Conservation (phyloP, 2,888 invertebrate species). For the Zele albiditarsus region DNA sequence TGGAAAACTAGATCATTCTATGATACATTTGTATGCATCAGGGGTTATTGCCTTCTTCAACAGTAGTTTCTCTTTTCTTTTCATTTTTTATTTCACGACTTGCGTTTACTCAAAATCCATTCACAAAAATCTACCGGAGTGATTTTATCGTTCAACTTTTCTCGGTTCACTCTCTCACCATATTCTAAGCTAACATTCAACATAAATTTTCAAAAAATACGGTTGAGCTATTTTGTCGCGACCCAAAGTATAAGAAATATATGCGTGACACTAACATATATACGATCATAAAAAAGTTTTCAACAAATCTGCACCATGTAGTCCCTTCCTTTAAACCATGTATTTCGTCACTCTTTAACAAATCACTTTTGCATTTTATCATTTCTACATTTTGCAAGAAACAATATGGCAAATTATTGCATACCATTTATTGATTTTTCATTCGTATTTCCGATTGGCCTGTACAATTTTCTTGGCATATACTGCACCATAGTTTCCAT, state of each 20-base stretch:
- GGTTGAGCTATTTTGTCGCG: constrained; percentile 35
- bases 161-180: constrained; percentile 23
- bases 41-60: neutral
- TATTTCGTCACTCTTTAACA: constrained; percentile 39
- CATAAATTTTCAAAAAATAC: constrained; percentile 51
- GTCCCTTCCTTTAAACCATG: constrained; percentile 45
- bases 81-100: neutral
- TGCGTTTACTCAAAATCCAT: constrained; percentile 7
- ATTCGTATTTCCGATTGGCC: constrained; percentile 29
- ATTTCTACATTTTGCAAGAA: neutral
- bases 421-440: neutral
- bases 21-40: constrained; percentile 21
- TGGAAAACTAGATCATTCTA: neutral
- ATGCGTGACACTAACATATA: constrained; percentile 45
- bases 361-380: constrained; percentile 26
- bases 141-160: constrained; percentile 50
- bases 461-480: constrained; percentile 39
- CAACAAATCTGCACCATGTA: constrained; percentile 30
- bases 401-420: neutral
- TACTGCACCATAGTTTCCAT: constrained; percentile 42
- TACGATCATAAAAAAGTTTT: constrained; percentile 46
- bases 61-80: constrained; percentile 6
- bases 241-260: constrained; percentile 31
- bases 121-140: constrained; percentile 22
- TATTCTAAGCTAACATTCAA: constrained; percentile 36